Conservation (phyloP, 1,140 invertebrate genomes). For the Rhyacophila brunnea region DNA sequence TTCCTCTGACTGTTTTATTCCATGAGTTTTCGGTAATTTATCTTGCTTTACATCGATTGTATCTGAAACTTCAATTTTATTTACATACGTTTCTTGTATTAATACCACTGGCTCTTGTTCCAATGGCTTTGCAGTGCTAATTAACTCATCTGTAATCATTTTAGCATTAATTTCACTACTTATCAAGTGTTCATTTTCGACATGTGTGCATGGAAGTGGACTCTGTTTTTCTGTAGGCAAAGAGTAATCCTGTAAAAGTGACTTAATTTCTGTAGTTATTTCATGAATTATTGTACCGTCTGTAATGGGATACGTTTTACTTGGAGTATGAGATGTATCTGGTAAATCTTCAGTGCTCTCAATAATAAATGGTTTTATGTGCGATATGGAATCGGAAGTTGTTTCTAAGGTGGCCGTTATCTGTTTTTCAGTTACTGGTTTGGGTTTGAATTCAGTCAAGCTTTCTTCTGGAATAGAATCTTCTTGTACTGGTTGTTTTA, state of each 20-base stretch:
- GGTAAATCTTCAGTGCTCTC: slow-evolving; percentile 20
- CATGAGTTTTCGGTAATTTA: slow-evolving; percentile 1
- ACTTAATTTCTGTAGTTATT: slow-evolving; percentile 17
- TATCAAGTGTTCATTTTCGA: slow-evolving; percentile 30
- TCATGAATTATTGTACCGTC: slow-evolving; percentile 23
- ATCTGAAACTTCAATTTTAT: slow-evolving; percentile 10
- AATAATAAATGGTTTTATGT: slow-evolving; percentile 17
- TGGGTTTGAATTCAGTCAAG: slow-evolving; percentile 10
- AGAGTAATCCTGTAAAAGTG: slow-evolving; percentile 27
- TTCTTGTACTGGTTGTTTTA: slow-evolving; percentile 2
- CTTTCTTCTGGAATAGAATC: slow-evolving; percentile 18
- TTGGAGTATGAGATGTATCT: slow-evolving; percentile 6
- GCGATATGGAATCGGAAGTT: slow-evolving; percentile 17
- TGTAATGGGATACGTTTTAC: slow-evolving; percentile 21
- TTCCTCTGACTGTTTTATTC: slow-evolving; percentile 7
- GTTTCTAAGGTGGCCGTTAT: slow-evolving; percentile 16
- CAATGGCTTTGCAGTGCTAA: neutral
- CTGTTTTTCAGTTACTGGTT: slow-evolving; percentile 7
- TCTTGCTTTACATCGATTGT: slow-evolving; percentile 14
- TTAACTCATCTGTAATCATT: slow-evolving; percentile 28
- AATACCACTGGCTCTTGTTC: slow-evolving; percentile 7
- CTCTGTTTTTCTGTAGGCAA: slow-evolving; percentile 8
- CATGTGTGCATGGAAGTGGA: neutral
- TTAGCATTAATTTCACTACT: slow-evolving; percentile 29
- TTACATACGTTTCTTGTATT: slow-evolving; percentile 8